Percentiles rank a stretch among this genome's conserved stretches.
phyloP scores from a whole-genome alignment of 2,113 vertebrate species.

The Pipra filicauda region DNA sequence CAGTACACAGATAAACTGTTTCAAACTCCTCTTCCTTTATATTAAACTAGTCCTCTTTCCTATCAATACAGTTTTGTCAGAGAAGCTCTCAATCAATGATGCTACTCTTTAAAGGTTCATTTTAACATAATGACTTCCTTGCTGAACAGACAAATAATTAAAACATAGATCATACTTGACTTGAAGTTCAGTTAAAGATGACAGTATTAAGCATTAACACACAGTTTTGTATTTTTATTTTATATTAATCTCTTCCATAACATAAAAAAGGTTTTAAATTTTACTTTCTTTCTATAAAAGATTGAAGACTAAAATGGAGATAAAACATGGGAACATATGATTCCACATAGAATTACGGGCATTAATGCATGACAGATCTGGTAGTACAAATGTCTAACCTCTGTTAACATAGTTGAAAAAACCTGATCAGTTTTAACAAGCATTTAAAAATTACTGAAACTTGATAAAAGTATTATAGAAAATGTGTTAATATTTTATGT shows the following conservation, averaged over 20 bases:
- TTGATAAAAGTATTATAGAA: background rate
- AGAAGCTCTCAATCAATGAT: background rate
- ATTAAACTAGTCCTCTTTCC: background rate
- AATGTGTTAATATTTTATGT: background rate
- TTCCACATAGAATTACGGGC: background rate
- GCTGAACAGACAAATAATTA: background rate
- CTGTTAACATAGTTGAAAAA: background rate
- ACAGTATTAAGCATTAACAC: background rate
- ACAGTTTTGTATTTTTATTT: background rate
- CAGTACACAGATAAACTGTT: background rate
- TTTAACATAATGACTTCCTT: background rate
- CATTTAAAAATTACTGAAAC: background rate
- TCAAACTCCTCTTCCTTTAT: background rate
- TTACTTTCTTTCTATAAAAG: background rate
- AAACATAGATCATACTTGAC: background rate
- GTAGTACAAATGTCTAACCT: background rate
- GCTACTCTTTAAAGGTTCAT: background rate
- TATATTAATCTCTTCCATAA: background rate
- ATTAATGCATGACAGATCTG: background rate
- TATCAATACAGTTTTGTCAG: background rate
- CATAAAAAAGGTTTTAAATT: background rate
- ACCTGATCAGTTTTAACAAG: background rate
- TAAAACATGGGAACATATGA: background rate
- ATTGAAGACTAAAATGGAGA: background rate
- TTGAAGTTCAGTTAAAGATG: background rate